Base-by-base conservation (phyloP, 2,797 vertebrate species). In the Xenentodon cancila region DNA sequence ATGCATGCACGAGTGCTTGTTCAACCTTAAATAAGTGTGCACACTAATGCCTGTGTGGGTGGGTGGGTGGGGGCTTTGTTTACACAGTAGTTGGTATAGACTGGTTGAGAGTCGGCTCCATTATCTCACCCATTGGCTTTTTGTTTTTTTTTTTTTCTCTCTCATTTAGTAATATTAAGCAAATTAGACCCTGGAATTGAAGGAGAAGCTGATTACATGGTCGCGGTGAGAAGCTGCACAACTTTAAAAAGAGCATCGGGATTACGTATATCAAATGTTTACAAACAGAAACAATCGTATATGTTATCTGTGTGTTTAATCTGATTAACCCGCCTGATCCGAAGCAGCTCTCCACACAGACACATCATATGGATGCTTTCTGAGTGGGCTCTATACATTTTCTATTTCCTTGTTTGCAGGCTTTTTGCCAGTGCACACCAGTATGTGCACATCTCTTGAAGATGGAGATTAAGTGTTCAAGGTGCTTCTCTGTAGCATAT, bases 111-210 rank as follows among this genome's bases (percentile, higher is more conserved):
- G 82, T 88, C 81, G 84, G 86, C 84, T 87, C 82, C 79, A 89
- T 90, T 89, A 91, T 89, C 85, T 86, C 55, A 34, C 77, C 84
- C 73, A 87, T 91, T 82, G 85, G 79, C 80, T 82, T 73, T 71
- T 85, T 89, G n/a, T n/a, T n/a, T n/a, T n/a, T n/a, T n/a, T n/a
- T n/a, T n/a, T n/a, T 70, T 82, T 86, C 9, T 80, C 62, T 74
- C 75, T 82, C 81, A 71, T 86, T 77, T 72, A 13, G 70, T 73
- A 81, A 80, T 88, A 88, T 92, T 92, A 92, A 92, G 85, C 91
- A 87, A 91, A 93, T 93, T 90, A 91, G 85, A 88, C 81, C 69
- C 46, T 79, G 3, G 84, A 85, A 70, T 84, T 65, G 76, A 82
- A 66, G 52, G 34, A 60, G 70, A 75, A 70, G 65, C 77, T 72